These are phyloP conservation scores for Patella caerulea DNA, from an alignment of 2,888 invertebrate genomes.

Conservation along the genomic window DNA sequence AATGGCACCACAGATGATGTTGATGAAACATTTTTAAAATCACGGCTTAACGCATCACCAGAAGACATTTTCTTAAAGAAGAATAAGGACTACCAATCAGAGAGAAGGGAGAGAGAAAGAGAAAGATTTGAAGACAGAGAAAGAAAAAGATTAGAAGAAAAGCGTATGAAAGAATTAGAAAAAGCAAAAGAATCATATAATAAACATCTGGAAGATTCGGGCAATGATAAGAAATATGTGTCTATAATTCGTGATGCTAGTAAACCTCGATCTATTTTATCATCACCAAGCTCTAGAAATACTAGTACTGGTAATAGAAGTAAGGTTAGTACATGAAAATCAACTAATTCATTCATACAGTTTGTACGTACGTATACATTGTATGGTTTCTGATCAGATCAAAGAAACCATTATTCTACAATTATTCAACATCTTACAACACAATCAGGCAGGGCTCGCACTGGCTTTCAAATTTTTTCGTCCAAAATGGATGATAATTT, in stretches of 20 bases:
- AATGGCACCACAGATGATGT: too few species aligned
- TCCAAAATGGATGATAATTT: too few species aligned
- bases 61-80: not conserved
- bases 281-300: not conserved
- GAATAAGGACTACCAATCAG: slow-evolving; percentile 21
- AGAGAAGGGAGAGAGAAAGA: not conserved
- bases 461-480: too few species aligned
- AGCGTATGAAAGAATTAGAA: not conserved
- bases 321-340: slow-evolving; percentile 12
- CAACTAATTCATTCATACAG: too few species aligned
- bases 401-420: too few species aligned
- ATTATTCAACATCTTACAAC: too few species aligned
- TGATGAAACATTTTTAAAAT: not conserved
- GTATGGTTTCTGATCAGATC: too few species aligned
- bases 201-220: not conserved
- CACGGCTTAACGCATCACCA: not conserved
- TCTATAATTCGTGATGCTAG: slow-evolving; percentile 4
- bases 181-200: not conserved
- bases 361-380: too few species aligned
- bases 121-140: not conserved
- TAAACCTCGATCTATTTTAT: slow-evolving; percentile 5
- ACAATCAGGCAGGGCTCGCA: too few species aligned
- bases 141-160: not conserved
- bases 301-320: slow-evolving; percentile 13
- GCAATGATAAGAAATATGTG: slow-evolving; percentile 3